phyloP scores from a whole-genome alignment of 2,113 vertebrate genomes.

The Gracilinanus agilis region DNA sequence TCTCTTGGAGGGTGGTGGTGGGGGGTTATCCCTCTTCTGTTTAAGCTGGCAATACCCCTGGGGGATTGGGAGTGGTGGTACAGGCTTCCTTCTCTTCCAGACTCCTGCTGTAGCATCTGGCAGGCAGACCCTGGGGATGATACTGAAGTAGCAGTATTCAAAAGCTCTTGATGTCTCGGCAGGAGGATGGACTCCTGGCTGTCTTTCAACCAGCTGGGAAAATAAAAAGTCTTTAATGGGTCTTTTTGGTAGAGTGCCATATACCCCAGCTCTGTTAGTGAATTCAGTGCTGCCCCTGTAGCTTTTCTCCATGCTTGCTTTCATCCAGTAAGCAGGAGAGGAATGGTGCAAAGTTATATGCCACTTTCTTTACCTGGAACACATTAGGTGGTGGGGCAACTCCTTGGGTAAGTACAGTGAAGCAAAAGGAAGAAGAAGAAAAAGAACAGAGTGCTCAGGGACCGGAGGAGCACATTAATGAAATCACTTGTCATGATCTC shows the following conservation, averaged over 20 bases:
- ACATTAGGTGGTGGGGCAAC: neutral
- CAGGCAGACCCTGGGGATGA: slow-evolving; percentile 19
- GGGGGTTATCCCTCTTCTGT: slow-evolving; percentile 49
- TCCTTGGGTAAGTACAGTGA: neutral
- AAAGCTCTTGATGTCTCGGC: slow-evolving; percentile 1
- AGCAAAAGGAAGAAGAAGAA: neutral
- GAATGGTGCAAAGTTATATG: neutral
- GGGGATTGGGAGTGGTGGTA: neutral
- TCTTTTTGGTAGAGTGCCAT: neutral
- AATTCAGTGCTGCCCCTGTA: neutral
- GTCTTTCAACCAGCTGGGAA: slow-evolving; percentile 26
- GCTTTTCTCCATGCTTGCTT: neutral
- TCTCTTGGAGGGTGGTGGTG: neutral
- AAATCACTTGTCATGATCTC: neutral
- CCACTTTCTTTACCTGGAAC: neutral
- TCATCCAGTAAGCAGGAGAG: neutral
- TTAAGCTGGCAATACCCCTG: slow-evolving; percentile 13
- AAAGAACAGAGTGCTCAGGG: neutral
- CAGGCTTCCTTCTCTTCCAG: slow-evolving; percentile 35
- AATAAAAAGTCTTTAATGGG: slow-evolving; percentile 4
- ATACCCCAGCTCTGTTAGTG: neutral
- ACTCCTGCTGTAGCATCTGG: slow-evolving; percentile 38
- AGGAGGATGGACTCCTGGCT: slow-evolving; percentile 18
- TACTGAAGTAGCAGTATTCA: neutral
- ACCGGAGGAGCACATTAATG: neutral